Evolutionary conservation across 2,888 invertebrate species (phyloP).

Genomic region (Hirtodrosophila cameraria): DNA sequence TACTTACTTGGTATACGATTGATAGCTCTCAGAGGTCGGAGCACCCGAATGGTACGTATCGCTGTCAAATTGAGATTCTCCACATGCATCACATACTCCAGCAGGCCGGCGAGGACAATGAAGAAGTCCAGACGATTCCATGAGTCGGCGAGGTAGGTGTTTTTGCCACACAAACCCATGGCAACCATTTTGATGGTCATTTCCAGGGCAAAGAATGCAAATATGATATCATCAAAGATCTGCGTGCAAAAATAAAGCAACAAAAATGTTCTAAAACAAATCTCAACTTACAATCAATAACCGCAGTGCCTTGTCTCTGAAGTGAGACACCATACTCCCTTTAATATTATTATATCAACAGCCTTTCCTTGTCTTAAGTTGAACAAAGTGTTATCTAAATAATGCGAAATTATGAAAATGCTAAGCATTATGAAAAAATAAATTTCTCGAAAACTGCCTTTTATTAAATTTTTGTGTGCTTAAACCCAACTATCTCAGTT

Average conservation of each 20-base stretch:
- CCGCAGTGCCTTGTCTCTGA: too few relatives aligned
- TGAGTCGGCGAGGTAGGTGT: conserved; percentile 97
- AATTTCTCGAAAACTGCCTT: too few relatives aligned
- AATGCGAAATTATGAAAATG: too few relatives aligned
- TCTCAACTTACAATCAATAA: too few relatives aligned
- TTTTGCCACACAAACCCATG: conserved; percentile 97
- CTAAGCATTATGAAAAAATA: too few relatives aligned
- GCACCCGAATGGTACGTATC: conserved; percentile 98
- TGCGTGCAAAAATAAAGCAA: conserved; percentile 83
- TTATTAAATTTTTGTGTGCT: too few relatives aligned
- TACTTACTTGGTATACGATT: conserved; percentile 99
- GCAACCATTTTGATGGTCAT: conserved; percentile 99
- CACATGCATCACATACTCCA: conserved; percentile 96
- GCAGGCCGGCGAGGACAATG: conserved; percentile 96
- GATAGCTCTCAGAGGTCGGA: conserved; percentile 98
- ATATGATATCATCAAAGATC: conserved; percentile 99
- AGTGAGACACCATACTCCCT: too few relatives aligned
- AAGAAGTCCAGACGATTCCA: conserved; percentile 99
- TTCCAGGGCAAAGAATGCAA: conserved; percentile 98
- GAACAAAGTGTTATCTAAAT: too few relatives aligned
- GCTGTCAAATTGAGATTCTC: conserved; percentile 99
- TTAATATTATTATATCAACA: too few relatives aligned
- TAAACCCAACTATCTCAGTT: too few relatives aligned
- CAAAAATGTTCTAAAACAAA: too few relatives aligned
- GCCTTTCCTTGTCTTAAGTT: too few relatives aligned